Base-by-base conservation (phyloP, 2,888 invertebrate species). In the Volucella bombylans region DNA sequence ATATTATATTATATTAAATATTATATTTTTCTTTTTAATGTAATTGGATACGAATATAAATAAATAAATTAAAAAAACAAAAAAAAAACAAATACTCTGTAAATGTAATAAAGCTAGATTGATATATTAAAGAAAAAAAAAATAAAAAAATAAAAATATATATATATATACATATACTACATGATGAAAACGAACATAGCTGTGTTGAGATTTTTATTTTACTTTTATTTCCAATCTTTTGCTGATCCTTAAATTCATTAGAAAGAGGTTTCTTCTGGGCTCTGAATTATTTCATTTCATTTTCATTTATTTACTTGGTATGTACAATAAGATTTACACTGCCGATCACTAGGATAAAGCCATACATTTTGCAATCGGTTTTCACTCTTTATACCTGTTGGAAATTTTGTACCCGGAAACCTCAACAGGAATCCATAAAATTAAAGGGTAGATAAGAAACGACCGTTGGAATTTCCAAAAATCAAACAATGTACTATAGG, bases 61-160 rank as follows among this genome's bases (percentile, higher is more conserved):
- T 31, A 31, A 31, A 31, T 31, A 31, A 31, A 31, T 31, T 31
- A 31, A 31, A 31, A 31, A 31, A 31, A 6, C 4, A 6, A 59
- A 68, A 69, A 55, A 41, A 18, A 8, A 69, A 80, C 71, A 74
- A 83, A 83, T 83, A 83, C 83, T 83, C 80, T 83, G 83, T 83
- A 83, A 50, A 83, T 83, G 83, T 83, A 83, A 80, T 74, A 80
- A 79, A 54, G 73, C 49, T 83, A 83, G 80, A 80, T 74, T 80
- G 64, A 73, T 68, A 80, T 54, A 65, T 38, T 50, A 68, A 79
- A 69, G 41, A 41, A 67, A 83, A 65, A 62, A 74, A 65, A 38
- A 31, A 31, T 31, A 4, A 31, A 31, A 31, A 50, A 73, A 65
- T 52, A 77, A 55, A 74, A 78, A 64, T 65, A 11, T 55, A 55